These are phyloP conservation scores for Neosalanx taihuensis DNA, from an alignment of 2,797 vertebrate genomes.

Conservation along the genomic window DNA sequence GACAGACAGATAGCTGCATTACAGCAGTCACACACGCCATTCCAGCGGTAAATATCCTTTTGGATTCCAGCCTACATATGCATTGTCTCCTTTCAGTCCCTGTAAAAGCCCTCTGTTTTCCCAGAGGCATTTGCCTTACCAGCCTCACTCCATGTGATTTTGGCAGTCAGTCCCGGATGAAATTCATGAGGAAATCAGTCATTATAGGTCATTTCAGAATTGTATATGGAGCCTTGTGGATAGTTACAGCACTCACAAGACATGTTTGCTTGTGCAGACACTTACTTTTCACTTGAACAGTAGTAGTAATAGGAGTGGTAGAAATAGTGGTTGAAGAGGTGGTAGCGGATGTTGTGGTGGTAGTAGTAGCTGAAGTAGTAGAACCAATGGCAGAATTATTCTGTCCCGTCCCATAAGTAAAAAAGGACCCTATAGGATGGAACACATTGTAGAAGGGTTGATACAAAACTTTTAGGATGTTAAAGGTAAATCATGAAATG, in stretches of 20 bases:
- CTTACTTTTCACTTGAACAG: conserved; percentile 65
- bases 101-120: conserved; percentile 69
- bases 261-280: neutral
- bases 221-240: conserved; percentile 39
- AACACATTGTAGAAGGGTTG: neutral
- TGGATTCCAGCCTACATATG: conserved; percentile 66
- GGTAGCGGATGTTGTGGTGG: conserved; percentile 22
- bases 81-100: conserved; percentile 65
- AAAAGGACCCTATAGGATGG: conserved; percentile 57
- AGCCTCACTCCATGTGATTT: conserved; percentile 56
- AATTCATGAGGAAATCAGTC: conserved; percentile 46
- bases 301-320: conserved; percentile 30
- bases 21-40: conserved; percentile 63
- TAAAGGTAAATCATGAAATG: too few species aligned
- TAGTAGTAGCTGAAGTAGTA: conserved; percentile 13
- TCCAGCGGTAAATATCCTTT: conserved; percentile 63
- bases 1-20: conserved; percentile 60
- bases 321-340: conserved; percentile 33
- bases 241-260: conserved; percentile 25
- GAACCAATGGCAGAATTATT: conserved; percentile 50
- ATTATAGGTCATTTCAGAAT: conserved; percentile 33
- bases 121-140: conserved; percentile 61
- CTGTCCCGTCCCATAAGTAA: conserved; percentile 56
- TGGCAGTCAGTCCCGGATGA: conserved; percentile 46
- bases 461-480: too few species aligned